phyloP scores from a whole-genome alignment of 2,797 vertebrate genomes.

The Rhincodon typus region DNA sequence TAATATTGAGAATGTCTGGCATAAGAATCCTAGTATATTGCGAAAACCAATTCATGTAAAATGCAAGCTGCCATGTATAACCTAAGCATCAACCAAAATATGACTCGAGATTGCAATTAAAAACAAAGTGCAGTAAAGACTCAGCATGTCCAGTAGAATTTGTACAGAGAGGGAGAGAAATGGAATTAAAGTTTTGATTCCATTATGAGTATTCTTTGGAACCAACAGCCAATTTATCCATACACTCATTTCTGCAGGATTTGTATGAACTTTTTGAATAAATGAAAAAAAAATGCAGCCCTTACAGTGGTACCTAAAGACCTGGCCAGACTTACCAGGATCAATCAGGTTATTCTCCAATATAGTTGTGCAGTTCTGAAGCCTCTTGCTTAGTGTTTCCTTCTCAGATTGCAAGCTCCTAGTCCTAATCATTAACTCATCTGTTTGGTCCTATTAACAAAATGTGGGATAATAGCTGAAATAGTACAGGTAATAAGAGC shows the following conservation, averaged over 20 bases:
- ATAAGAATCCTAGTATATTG: background rate
- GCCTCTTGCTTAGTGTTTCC: background rate
- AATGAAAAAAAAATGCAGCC: background rate
- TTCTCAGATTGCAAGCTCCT: conserved; percentile 7
- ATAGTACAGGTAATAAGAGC: background rate
- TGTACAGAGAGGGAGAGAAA: too few relatives aligned
- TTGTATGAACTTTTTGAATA: too few relatives aligned
- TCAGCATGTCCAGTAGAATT: too few relatives aligned
- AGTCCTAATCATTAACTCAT: background rate
- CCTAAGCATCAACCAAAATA: background rate
- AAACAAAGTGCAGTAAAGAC: too few relatives aligned
- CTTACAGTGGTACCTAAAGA: background rate
- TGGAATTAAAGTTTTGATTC: too few relatives aligned
- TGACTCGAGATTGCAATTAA: too few relatives aligned
- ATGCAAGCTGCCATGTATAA: background rate
- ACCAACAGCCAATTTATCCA: background rate
- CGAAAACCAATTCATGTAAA: background rate
- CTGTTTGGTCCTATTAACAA: background rate
- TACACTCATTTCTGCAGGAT: too few relatives aligned
- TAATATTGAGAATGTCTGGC: background rate
- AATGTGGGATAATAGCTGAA: background rate
- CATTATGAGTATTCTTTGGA: too few relatives aligned
- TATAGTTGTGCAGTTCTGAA: background rate
- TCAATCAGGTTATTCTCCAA: conserved; percentile 27
- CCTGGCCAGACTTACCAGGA: background rate